Conservation (phyloP, 92 coral and sea anemone genomes). For the Hydrozoanthus gracilis region DNA sequence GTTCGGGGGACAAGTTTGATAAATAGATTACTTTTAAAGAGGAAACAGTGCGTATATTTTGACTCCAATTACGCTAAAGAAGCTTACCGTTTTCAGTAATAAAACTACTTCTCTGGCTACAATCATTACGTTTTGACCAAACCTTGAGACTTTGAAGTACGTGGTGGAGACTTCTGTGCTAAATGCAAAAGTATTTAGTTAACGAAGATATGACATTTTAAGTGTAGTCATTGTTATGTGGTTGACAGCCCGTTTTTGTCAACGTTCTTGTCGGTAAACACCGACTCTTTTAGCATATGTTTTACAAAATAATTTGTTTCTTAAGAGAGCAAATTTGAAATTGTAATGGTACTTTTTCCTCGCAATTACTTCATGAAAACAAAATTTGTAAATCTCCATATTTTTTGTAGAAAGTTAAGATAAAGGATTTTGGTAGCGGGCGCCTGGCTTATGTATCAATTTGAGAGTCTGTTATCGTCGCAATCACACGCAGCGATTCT, state of each 20-base stretch:
- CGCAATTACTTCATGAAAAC: not conserved
- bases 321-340: slow-evolving; percentile 10
- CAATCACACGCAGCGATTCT: slow-evolving; percentile 60
- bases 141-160: slow-evolving; percentile 5
- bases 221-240: slow-evolving; percentile 20
- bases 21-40: not conserved
- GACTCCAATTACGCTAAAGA: not conserved
- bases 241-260: slow-evolving; percentile 34
- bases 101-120: not conserved
- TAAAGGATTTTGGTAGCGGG: not conserved
- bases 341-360: not conserved
- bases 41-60: not conserved
- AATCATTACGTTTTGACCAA: not conserved
- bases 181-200: slow-evolving; percentile 45
- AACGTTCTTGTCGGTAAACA: slow-evolving; percentile 26
- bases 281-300: slow-evolving; percentile 29
- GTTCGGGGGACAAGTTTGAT: slow-evolving; percentile 46
- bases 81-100: not conserved
- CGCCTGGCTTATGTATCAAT: slow-evolving; percentile 42
- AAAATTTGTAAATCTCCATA: not conserved
- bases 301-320: slow-evolving; percentile 17
- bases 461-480: slow-evolving; percentile 50
- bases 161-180: slow-evolving; percentile 18
- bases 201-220: slow-evolving; percentile 29
- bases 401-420: not conserved